A percentile compares a stretch with the other conserved stretches of the same genome.
Evolutionary conservation across 1,140 invertebrate species (phyloP).

Genomic region (Coptotermes formosanus): DNA sequence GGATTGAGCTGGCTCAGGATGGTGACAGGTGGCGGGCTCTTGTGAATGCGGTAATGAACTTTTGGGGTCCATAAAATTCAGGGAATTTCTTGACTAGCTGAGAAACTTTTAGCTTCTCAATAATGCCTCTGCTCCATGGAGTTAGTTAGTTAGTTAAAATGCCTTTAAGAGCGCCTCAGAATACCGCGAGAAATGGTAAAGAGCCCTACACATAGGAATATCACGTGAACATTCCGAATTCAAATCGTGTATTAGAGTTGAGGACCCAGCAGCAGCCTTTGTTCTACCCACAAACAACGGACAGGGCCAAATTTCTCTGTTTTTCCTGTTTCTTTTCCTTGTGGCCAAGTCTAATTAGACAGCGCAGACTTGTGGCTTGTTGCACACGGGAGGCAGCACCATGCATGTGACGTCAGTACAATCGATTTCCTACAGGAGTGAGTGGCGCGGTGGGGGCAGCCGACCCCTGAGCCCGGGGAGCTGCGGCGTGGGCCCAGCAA

Average conservation of each 20-base stretch:
- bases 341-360: conserved; percentile 1
- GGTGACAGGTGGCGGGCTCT: too few relatives aligned
- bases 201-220: too few relatives aligned
- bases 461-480: conserved; percentile 9
- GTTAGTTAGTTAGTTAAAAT: too few relatives aligned
- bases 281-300: background rate
- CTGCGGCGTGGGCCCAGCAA: conserved; percentile 11
- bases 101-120: too few relatives aligned
- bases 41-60: too few relatives aligned
- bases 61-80: too few relatives aligned
- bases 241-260: background rate
- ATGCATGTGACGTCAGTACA: conserved; percentile 1
- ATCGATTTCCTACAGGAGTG: conserved; percentile 15
- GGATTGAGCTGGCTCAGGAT: too few relatives aligned
- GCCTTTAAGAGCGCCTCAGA: too few relatives aligned
- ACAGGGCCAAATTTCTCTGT: background rate
- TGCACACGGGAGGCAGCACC: background rate
- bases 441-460: conserved; percentile 9
- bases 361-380: background rate
- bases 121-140: too few relatives aligned
- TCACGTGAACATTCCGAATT: background rate
- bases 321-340: background rate
- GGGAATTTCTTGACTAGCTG: too few relatives aligned
- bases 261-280: too few relatives aligned
- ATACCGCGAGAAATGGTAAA: too few relatives aligned